phyloP scores from a whole-genome alignment of 2,113 vertebrate species.

The Serinus canaria region DNA sequence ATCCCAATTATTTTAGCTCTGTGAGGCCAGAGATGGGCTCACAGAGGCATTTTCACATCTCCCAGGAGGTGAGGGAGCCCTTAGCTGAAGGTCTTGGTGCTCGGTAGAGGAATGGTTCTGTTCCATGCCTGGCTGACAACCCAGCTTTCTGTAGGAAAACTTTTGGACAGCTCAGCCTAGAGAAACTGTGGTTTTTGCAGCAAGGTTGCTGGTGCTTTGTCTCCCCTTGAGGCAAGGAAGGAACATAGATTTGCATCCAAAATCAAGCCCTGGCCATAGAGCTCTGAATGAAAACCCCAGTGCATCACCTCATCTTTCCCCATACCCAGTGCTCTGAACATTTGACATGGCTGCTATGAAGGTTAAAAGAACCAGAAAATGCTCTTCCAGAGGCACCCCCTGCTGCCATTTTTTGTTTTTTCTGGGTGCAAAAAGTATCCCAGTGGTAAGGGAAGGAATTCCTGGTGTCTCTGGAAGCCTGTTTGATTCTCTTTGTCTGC shows the following conservation, averaged over 20 bases:
- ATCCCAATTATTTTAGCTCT: not conserved
- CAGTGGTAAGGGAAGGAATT: not conserved
- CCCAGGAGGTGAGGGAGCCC: not conserved
- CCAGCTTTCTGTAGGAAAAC: not conserved
- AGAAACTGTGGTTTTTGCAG: not conserved
- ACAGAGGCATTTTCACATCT: not conserved
- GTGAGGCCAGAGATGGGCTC: not conserved
- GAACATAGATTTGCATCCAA: not conserved
- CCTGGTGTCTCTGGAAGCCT: not conserved
- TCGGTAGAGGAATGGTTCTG: not conserved
- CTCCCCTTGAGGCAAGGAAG: not conserved
- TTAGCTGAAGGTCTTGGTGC: not conserved
- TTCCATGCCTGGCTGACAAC: not conserved
- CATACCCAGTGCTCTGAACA: not conserved
- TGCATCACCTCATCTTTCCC: not conserved
- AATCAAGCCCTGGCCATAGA: accelerated
- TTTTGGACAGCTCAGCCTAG: not conserved
- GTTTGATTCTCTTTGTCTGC: not conserved
- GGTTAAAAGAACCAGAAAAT: not conserved
- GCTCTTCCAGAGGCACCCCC: not conserved
- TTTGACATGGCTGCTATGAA: not conserved
- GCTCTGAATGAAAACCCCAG: not conserved
- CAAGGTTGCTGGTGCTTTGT: not conserved
- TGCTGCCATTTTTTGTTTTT: not conserved
- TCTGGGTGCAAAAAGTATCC: not conserved